Evolutionary conservation across 2,113 vertebrate genomes (phyloP).

Genomic region (Candoia aspera): DNA sequence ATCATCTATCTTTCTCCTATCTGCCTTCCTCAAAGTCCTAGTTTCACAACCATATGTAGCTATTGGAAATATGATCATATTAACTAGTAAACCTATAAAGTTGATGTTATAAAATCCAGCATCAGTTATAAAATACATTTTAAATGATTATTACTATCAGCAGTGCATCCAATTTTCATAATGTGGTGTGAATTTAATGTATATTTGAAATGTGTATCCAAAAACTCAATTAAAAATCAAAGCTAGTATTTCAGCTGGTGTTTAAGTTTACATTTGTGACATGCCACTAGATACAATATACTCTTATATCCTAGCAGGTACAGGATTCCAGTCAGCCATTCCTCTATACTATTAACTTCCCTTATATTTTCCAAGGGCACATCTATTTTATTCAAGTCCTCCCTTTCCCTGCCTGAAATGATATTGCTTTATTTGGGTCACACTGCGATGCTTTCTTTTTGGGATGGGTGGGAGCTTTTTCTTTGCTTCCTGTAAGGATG

Average conservation of each 20-base stretch:
- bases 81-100: neutral
- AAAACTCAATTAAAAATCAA: neutral
- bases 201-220: neutral
- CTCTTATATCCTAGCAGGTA: neutral
- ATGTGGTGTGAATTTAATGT: neutral
- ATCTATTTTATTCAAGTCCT: neutral
- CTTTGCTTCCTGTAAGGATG: neutral
- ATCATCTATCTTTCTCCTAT: too few species aligned
- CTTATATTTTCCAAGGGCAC: neutral
- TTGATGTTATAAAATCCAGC: neutral
- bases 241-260: neutral
- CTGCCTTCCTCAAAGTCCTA: too few species aligned
- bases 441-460: neutral
- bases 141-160: neutral
- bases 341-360: neutral
- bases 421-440: neutral
- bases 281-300: neutral
- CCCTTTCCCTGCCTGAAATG: neutral
- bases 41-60: too few species aligned
- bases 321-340: neutral
- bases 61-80: too few species aligned
- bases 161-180: neutral
- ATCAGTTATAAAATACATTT: neutral
- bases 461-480: too few species aligned
- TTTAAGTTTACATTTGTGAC: neutral